A percentile compares a stretch with the other conserved stretches of the same genome.
phyloP scores from a whole-genome alignment of 2,888 invertebrate species.

The Tenthredo livida region DNA sequence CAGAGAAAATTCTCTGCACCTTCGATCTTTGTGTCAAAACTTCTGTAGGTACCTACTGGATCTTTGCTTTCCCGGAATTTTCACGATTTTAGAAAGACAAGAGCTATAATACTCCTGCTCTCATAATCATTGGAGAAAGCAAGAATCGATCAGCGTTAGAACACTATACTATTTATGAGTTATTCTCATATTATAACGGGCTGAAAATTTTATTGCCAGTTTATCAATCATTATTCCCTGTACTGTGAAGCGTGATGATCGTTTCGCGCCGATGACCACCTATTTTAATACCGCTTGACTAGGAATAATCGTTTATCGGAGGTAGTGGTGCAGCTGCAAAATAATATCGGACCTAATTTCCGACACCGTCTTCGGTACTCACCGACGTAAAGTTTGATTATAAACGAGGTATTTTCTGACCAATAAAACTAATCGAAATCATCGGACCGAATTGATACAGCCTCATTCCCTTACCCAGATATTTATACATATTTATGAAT shows the following conservation, averaged over 20 bases:
- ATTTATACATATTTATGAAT: background rate
- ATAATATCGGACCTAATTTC: background rate
- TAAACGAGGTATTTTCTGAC: background rate
- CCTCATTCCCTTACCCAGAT: background rate
- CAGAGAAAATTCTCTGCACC: background rate
- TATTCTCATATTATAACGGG: background rate
- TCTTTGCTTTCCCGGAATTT: background rate
- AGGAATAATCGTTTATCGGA: background rate
- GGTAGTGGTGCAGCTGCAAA: background rate
- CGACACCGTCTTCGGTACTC: background rate
- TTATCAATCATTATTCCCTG: background rate
- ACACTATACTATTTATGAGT: background rate
- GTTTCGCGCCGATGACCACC: background rate
- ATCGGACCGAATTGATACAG: background rate
- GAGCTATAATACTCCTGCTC: background rate
- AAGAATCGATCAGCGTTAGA: background rate
- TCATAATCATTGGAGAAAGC: background rate
- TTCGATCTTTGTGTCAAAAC: background rate
- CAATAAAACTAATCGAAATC: constrained; percentile 23
- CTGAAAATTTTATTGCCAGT: background rate
- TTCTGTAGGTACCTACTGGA: background rate
- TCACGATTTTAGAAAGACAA: background rate
- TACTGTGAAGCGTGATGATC: constrained; percentile 36
- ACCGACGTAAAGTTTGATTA: background rate
- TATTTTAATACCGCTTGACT: background rate